These are phyloP conservation scores for Microctenopoma steveboyesi DNA, from an alignment of 2,797 vertebrate species.

Conservation along the genomic window DNA sequence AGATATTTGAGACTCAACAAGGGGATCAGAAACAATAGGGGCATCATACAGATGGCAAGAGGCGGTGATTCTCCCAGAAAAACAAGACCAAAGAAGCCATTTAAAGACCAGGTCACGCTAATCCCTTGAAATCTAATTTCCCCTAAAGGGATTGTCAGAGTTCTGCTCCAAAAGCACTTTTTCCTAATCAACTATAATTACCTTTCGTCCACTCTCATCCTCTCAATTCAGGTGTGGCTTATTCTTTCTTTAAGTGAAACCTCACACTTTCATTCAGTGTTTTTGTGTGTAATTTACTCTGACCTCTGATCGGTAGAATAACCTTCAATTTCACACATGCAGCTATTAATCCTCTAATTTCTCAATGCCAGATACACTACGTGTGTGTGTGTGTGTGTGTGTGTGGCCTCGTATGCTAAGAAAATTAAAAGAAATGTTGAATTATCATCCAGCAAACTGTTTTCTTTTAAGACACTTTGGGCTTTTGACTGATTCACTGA, in stretches of 20 bases:
- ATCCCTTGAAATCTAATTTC: constrained; percentile 62
- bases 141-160: constrained; percentile 48
- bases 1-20: constrained; percentile 15
- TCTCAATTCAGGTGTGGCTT: constrained; percentile 55
- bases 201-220: constrained; percentile 55
- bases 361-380: constrained; percentile 5
- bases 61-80: constrained; percentile 15
- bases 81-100: constrained; percentile 38
- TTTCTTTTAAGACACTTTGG: constrained; percentile 13
- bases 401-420: constrained; percentile 5
- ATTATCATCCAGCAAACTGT: constrained; percentile 22
- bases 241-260: constrained; percentile 49
- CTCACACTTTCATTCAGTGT: constrained; percentile 43
- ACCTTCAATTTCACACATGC: constrained; percentile 56
- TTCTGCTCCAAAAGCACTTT: constrained; percentile 64
- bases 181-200: constrained; percentile 72
- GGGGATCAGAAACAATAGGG: background rate
- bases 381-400: background rate
- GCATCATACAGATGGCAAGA: constrained; percentile 4
- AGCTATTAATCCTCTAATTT: constrained; percentile 50
- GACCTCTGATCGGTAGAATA: constrained; percentile 49
- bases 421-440: constrained; percentile 12
- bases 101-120: constrained; percentile 50
- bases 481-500: background rate
- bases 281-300: constrained; percentile 54